Base-by-base conservation (phyloP, 2,113 vertebrate species). In the Prietella phreatophila region DNA sequence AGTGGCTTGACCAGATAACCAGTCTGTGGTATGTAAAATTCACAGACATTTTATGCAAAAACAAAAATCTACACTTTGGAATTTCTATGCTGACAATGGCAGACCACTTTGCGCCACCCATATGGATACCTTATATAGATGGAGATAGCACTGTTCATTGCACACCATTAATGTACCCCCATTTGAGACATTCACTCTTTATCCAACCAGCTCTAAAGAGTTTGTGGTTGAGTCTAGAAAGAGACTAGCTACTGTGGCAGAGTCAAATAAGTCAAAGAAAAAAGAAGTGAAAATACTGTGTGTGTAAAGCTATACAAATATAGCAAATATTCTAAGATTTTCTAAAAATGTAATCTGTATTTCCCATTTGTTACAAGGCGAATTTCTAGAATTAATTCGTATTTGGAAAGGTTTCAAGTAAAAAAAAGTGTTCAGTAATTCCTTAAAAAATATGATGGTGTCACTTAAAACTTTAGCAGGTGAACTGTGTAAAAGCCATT, bases 161-260 rank as follows among this genome's bases (percentile, higher is more conserved):
- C 93, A 94, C 90, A 86, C 61, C 85, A 3, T 94, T 93, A 95
- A 94, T 95, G 92, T 86, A 87, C 95, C 94, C 93, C 79, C 91
- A 95, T 95, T 91, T 88, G 91, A 92, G 85, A 92, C 92, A 85
- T 84, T 76, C 83, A 87, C 84, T 92, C 92, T 85, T 87, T 93
- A 95, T 94, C 93, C 89, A 86, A 87, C 89, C 90, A 50, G 30
- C 61, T 83, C 83, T 92, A 87, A 78, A 89, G 88, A 86, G 92
- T 91, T 90, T 75, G 88, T 91, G 92, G 75, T 56, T 5, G 47
- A 93, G 92, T 92, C 91, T 90, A 85, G 91, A 88, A 84, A 92
- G 91, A 92, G 91, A 88, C 88, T 86, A 76, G 15, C 84, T 91
- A 92, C 92, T 89, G 60, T 53, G 78, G 86, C 85, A 91, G 91